A percentile compares a stretch with the other conserved stretches of the same genome.
phyloP scores from a whole-genome alignment of 2,797 vertebrate species.

The Diplodus puntazzo region DNA sequence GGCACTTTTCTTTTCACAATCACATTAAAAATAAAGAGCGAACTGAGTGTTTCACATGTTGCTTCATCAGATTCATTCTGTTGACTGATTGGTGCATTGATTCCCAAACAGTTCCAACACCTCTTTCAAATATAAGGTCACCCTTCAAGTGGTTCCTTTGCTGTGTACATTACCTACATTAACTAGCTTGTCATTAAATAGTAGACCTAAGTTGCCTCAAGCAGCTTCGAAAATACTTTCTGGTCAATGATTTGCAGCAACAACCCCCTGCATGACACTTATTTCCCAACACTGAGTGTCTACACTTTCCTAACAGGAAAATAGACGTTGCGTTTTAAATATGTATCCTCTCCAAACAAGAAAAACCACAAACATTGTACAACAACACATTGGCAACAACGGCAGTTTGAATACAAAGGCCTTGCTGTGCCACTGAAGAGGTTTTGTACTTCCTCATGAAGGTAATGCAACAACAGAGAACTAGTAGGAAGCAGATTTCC shows the following conservation, averaged over 20 bases:
- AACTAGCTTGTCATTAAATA: conserved; percentile 10
- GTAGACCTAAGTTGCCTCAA: background rate
- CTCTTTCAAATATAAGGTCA: background rate
- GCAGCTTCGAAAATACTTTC: conserved; percentile 1
- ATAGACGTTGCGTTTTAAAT: background rate
- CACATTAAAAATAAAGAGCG: no score
- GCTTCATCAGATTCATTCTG: no score
- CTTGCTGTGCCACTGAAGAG: background rate
- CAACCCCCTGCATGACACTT: background rate
- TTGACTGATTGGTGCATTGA: no score
- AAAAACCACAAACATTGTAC: conserved; percentile 8
- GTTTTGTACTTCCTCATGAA: conserved; percentile 34
- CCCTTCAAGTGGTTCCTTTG: background rate
- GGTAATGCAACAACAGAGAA: background rate
- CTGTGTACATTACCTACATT: conserved; percentile 21
- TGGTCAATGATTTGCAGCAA: conserved; percentile 62
- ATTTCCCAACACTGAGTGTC: conserved; percentile 31
- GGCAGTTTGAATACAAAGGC: background rate
- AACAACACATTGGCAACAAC: background rate
- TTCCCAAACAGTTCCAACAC: background rate
- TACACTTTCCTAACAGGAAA: conserved; percentile 9
- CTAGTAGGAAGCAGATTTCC: background rate
- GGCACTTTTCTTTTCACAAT: no score
- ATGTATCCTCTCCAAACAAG: background rate
- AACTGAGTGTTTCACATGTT: no score